Percentiles rank a stretch among this genome's conserved stretches.
These are phyloP conservation scores for Apeltes quadracus DNA, from an alignment of 2,113 vertebrate genomes.

Conservation along the genomic window DNA sequence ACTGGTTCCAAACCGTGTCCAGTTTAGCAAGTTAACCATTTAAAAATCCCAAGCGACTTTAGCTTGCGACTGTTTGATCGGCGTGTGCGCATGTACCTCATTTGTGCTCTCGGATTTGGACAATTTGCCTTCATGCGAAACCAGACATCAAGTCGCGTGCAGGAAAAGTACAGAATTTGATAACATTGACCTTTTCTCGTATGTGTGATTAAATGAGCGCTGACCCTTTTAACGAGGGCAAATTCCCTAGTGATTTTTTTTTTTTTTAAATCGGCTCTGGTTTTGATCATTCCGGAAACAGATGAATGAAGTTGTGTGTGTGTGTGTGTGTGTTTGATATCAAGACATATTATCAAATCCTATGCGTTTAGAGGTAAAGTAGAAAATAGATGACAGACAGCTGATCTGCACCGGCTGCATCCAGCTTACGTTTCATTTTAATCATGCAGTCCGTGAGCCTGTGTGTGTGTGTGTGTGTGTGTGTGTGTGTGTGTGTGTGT, in stretches of 20 bases:
- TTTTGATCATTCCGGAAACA: background rate
- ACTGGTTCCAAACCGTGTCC: too few species aligned
- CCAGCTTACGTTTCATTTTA: slow-evolving; percentile 29
- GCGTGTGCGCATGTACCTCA: too few species aligned
- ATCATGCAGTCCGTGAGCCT: background rate
- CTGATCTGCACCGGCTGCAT: slow-evolving; percentile 21
- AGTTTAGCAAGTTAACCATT: too few species aligned
- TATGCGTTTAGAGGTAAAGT: background rate
- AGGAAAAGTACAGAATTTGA: background rate
- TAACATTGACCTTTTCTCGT: background rate
- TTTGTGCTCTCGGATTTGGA: too few species aligned
- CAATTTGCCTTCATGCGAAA: too few species aligned
- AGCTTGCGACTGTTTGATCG: too few species aligned
- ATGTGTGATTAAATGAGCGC: background rate
- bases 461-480: background rate
- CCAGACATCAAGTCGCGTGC: slow-evolving; percentile 6
- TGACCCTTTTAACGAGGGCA: background rate
- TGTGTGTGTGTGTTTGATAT: background rate
- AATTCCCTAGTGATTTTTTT: too few species aligned
- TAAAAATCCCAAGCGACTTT: too few species aligned
- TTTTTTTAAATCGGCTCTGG: too few species aligned
- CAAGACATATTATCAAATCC: background rate
- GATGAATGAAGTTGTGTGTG: background rate
- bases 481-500: background rate
- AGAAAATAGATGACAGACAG: slow-evolving; percentile 2